These are phyloP conservation scores for Castor canadensis DNA, from an alignment of 2,113 vertebrate genomes.

Conservation along the genomic window DNA sequence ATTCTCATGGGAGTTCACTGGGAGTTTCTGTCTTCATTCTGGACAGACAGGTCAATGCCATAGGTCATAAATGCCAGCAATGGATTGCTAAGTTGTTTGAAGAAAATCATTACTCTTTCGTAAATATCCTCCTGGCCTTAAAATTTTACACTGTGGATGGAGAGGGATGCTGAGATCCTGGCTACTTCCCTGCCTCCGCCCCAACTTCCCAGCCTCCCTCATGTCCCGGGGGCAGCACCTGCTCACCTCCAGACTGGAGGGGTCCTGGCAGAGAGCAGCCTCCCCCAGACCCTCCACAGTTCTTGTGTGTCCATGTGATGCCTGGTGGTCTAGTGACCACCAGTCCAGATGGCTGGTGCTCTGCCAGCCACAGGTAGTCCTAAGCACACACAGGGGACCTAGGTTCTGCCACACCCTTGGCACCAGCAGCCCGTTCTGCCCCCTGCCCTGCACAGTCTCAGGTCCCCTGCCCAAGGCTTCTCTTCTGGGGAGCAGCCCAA, in stretches of 20 bases:
- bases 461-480: background rate
- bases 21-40: background rate
- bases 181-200: accelerated
- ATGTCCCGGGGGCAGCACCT: background rate
- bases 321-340: background rate
- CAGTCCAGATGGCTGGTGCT: background rate
- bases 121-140: background rate
- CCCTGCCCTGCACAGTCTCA: background rate
- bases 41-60: background rate
- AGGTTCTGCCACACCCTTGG: background rate
- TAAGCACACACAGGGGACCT: background rate
- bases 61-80: background rate
- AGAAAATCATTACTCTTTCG: background rate
- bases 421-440: background rate
- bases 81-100: background rate
- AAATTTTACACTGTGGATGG: background rate
- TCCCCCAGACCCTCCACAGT: background rate
- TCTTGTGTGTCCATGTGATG: too few species aligned
- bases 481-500: background rate
- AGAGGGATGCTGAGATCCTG: background rate
- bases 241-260: background rate
- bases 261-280: too few species aligned
- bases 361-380: background rate
- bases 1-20: background rate
- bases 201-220: background rate